Percentiles rank a stretch among this genome's conserved stretches.
These are phyloP conservation scores for Eledona agricola DNA, from an alignment of 2,888 invertebrate species.

Conservation along the genomic window DNA sequence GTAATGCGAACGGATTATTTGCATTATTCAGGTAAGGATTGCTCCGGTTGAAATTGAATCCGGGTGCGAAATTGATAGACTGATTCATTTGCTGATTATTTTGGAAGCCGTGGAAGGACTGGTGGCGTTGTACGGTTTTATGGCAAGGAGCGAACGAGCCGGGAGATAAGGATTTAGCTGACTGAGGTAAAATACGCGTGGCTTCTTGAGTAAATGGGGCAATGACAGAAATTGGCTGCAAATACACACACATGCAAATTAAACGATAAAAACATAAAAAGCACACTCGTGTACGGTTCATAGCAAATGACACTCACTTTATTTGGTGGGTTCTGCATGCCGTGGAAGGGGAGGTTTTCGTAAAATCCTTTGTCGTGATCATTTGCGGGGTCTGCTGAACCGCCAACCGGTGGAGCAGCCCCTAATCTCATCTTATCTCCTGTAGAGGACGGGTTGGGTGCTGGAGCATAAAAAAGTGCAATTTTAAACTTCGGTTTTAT, in stretches of 20 bases:
- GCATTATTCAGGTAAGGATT: constrained; percentile 38
- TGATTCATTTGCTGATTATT: constrained; percentile 33
- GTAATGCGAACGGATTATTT: constrained; percentile 1
- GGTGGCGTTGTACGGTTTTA: constrained; percentile 54
- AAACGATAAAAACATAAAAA: constrained; percentile 31
- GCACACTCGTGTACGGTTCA: constrained; percentile 4
- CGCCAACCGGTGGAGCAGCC: constrained; percentile 62
- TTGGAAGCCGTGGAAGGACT: constrained; percentile 61
- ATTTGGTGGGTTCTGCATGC: constrained; percentile 91
- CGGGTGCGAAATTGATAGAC: constrained; percentile 27
- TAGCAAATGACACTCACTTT: constrained; percentile 72
- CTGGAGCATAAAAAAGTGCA: constrained; percentile 52
- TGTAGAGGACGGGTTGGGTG: constrained; percentile 64
- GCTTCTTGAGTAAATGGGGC: constrained; percentile 63
- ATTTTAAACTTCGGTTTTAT: constrained; percentile 38
- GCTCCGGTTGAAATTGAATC: constrained; percentile 35
- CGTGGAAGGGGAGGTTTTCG: constrained; percentile 95
- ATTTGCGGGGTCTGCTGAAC: constrained; percentile 71
- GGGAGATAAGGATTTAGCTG: constrained; percentile 27
- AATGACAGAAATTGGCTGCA: constrained; percentile 69
- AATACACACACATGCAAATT: constrained; percentile 59
- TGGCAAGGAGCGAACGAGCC: constrained; percentile 30
- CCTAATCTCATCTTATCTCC: constrained; percentile 65
- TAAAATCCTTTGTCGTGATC: constrained; percentile 87
- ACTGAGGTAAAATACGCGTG: constrained; percentile 44